A percentile compares a stretch with the other conserved stretches of the same genome.
Conservation (phyloP, 2,113 vertebrate species). For the Urocolius indicus region DNA sequence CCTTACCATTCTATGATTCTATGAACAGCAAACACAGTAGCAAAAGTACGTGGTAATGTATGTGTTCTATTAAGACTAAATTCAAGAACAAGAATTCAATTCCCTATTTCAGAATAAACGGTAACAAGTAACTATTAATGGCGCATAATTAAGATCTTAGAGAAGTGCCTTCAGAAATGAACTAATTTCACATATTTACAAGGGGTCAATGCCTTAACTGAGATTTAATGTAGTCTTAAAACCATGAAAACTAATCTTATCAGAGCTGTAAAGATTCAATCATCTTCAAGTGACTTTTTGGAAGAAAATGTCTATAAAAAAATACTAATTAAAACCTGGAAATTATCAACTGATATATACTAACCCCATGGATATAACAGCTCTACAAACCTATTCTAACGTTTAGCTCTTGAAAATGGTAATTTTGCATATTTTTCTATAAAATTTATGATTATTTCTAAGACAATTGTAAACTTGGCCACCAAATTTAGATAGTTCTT, state of each 20-base stretch:
- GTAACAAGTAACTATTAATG: not conserved
- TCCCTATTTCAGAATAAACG: not conserved
- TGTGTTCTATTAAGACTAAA: fast-evolving
- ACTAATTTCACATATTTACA: not conserved
- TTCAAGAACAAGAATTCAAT: not conserved
- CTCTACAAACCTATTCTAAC: not conserved
- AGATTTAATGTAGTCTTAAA: too few relatives aligned
- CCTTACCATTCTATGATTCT: too few relatives aligned
- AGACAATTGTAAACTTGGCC: not conserved
- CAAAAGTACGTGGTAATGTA: not conserved
- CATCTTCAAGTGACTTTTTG: not conserved
- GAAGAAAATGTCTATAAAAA: not conserved
- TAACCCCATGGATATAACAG: not conserved
- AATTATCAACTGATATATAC: not conserved
- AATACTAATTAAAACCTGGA: fast-evolving
- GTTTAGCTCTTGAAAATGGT: not conserved
- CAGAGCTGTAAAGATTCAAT: not conserved
- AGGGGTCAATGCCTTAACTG: fast-evolving
- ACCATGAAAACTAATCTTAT: not conserved
- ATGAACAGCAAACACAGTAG: not conserved
- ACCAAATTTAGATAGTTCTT: not conserved
- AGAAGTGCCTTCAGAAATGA: not conserved
- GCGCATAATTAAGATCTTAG: not conserved
- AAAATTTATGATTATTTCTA: not conserved
- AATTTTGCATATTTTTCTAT: not conserved